These are phyloP conservation scores for Tyto alba DNA, from an alignment of 2,113 vertebrate genomes.

Conservation along the genomic window DNA sequence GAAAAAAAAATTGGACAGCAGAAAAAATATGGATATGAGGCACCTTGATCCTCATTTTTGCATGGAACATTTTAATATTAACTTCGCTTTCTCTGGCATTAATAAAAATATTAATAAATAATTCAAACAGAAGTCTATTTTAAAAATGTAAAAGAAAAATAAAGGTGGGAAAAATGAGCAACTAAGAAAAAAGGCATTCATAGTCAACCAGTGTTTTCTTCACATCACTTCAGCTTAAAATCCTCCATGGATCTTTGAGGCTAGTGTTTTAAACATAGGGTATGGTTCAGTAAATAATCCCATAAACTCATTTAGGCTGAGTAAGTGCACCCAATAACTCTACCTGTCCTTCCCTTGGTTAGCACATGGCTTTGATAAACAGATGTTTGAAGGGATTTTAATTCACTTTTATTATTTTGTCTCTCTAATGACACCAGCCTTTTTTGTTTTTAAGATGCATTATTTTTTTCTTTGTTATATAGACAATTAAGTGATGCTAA, in stretches of 20 bases:
- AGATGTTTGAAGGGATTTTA: background rate
- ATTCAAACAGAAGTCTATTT: background rate
- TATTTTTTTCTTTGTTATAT: background rate
- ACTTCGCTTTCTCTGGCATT: background rate
- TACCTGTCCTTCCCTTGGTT: background rate
- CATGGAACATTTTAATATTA: background rate
- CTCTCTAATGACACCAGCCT: background rate
- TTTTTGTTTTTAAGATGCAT: background rate
- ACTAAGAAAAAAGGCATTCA: background rate
- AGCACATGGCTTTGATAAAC: background rate
- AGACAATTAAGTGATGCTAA: background rate
- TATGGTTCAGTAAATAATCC: background rate
- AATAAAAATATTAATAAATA: background rate
- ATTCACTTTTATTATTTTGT: background rate
- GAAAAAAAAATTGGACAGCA: background rate
- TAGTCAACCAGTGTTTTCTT: background rate
- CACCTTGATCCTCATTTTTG: background rate
- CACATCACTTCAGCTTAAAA: background rate
- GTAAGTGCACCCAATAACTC: background rate
- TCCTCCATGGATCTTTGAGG: background rate
- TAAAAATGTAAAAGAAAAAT: background rate
- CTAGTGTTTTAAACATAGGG: background rate
- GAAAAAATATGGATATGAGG: background rate
- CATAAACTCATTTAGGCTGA: background rate
- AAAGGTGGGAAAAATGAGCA: background rate